Percentiles rank a stretch among this genome's conserved stretches.
Conservation (phyloP, 30 jellyfish, hydroid and myxozoan genomes). For the Haliclystus octoradiatus region DNA sequence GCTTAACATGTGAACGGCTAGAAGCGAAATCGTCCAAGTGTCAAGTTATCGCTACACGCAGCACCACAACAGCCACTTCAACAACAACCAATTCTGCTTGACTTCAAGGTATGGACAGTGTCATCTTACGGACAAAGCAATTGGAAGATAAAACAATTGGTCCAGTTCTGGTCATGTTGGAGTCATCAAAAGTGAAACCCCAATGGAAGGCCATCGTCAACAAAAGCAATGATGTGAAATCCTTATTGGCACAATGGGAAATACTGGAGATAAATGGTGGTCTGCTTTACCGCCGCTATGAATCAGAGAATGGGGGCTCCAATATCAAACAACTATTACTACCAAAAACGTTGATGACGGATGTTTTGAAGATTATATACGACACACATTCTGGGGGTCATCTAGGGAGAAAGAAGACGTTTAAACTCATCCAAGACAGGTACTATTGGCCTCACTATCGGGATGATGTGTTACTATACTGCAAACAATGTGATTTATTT, state of each 20-base stretch:
- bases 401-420: conserved; percentile 19
- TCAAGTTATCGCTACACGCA: background rate
- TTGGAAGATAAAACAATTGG: background rate
- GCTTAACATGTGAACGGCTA: no score
- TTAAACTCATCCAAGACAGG: conserved; percentile 9
- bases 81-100: no score
- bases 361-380: conserved; percentile 16
- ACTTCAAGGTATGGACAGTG: no score
- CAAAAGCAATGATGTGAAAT: background rate
- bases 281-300: background rate
- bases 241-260: background rate
- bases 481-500: conserved; percentile 23
- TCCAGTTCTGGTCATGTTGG: background rate
- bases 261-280: background rate
- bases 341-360: conserved; percentile 3
- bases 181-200: background rate
- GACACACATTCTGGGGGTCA: conserved; percentile 34
- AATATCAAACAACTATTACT: background rate
- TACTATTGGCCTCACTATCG: conserved; percentile 31
- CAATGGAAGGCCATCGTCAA: background rate
- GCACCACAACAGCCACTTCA: no score
- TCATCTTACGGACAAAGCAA: background rate
- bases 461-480: conserved; percentile 6
- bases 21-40: background rate
- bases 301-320: background rate